Base-by-base conservation (phyloP, 2,888 invertebrate species). In the Abrostola tripartita region DNA sequence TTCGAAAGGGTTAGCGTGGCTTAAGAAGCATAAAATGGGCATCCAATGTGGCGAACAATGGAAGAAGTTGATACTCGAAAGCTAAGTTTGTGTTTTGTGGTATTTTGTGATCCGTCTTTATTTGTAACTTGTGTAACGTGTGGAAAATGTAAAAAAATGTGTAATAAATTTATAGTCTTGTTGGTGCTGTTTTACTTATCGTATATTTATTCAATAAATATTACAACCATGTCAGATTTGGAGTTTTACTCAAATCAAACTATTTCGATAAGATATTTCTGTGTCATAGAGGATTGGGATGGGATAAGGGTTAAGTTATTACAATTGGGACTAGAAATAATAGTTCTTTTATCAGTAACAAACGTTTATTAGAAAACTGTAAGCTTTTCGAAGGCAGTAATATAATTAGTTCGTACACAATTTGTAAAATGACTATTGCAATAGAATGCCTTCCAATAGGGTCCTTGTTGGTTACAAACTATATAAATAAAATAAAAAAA, bases 61-160 rank as follows among this genome's bases (percentile, higher is more conserved):
- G 88, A 91, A 88, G 70, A 85, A 86, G 55, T 77, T 90, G 6
- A 69, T 91, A 37, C 65, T 85, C 36, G 87, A 90, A 65, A 73
- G 78, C 68, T 89, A 71, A 84, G 54, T 60, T 49, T 61, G 44
- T 11, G 61, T 59, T 71, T 57, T 62, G 65, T 67, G 54, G 11
- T 62, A 59, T 56, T 11, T 56, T 70, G 70, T 74, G 61, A 59
- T 61, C 37, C 66, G 79, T 79, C 58, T 42, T 62, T 76, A 74
- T 65, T 63, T 72, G 61, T 74, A 57, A 61, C 61, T 65, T 75
- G 67, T 66, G 71, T 65, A 24, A 24, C 24, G 24, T 24, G 24
- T 24, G 24, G 24, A 24, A 24, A 24, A 24, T 24, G 63, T 55
- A 60, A 40, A 66, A n/a, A 74, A 68, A 57, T 68, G 56, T 68